Conservation (phyloP, 2,797 vertebrate genomes). For the Sebastes cheni region DNA sequence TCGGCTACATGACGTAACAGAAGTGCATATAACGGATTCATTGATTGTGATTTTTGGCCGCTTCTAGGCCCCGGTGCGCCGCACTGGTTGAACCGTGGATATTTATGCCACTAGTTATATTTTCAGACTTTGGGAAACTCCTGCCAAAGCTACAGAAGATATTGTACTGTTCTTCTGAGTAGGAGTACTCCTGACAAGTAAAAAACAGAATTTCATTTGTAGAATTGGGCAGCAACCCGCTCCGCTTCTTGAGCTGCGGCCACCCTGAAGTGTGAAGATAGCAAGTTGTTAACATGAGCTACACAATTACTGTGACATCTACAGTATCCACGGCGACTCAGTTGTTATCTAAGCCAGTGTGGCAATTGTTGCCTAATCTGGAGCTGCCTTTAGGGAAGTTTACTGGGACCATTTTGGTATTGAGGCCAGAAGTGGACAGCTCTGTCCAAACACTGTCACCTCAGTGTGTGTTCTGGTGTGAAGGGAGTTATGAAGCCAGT, state of each 20-base stretch:
- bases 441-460: background rate
- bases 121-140: background rate
- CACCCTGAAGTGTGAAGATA: background rate
- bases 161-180: background rate
- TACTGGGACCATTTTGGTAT: background rate
- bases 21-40: no score
- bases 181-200: background rate
- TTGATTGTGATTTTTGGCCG: no score
- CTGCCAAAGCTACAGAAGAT: background rate
- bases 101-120: no score
- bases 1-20: no score
- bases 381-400: background rate
- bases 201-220: background rate
- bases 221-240: background rate
- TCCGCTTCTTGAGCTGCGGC: background rate
- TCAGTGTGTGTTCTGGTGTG: background rate
- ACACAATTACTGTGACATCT: constrained; percentile 13
- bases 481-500: background rate
- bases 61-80: no score
- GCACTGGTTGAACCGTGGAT: no score
- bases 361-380: background rate
- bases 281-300: background rate
- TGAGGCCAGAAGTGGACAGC: background rate
- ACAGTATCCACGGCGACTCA: background rate
- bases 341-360: background rate